A percentile compares a stretch with the other conserved stretches of the same genome.
These are phyloP conservation scores for Aphidius ervi DNA, from an alignment of 1,140 invertebrate species.

Conservation along the genomic window DNA sequence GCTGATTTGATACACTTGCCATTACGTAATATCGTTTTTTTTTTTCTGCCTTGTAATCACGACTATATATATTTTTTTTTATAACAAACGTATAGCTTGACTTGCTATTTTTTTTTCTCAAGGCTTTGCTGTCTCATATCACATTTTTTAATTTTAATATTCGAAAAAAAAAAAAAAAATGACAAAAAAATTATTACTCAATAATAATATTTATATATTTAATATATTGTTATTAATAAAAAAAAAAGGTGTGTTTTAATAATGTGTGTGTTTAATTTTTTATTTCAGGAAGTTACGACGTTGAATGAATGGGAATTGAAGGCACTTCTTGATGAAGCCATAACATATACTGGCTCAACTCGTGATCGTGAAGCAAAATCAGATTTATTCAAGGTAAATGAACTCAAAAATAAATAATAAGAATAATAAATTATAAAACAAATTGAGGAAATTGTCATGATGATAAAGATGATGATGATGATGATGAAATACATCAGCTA, in stretches of 20 bases:
- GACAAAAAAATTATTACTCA: background rate
- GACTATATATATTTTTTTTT: slow-evolving; percentile 11
- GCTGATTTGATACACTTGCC: background rate
- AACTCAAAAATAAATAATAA: background rate
- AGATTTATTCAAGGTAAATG: slow-evolving; percentile 66
- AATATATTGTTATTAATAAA: background rate
- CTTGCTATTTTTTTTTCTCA: slow-evolving; percentile 2
- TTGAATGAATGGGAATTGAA: slow-evolving; percentile 67
- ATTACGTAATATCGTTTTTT: slow-evolving; percentile 20
- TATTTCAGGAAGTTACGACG: slow-evolving; percentile 58
- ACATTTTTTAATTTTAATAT: too few relatives aligned
- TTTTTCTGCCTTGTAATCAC: slow-evolving; percentile 27
- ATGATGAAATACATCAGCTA: background rate
- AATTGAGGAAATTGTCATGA: background rate
- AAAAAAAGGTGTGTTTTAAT: slow-evolving; percentile 4
- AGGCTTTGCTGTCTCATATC: background rate
- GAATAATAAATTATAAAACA: background rate
- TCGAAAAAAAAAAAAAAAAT: background rate
- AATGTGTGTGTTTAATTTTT: slow-evolving; percentile 3
- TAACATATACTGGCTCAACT: slow-evolving; percentile 67
- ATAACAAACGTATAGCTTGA: background rate
- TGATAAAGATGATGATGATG: too few relatives aligned
- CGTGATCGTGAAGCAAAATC: slow-evolving; percentile 74
- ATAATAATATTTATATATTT: background rate
- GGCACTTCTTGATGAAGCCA: slow-evolving; percentile 70